Conservation (phyloP, 2,797 vertebrate genomes). For the Peromyscus nudipes region DNA sequence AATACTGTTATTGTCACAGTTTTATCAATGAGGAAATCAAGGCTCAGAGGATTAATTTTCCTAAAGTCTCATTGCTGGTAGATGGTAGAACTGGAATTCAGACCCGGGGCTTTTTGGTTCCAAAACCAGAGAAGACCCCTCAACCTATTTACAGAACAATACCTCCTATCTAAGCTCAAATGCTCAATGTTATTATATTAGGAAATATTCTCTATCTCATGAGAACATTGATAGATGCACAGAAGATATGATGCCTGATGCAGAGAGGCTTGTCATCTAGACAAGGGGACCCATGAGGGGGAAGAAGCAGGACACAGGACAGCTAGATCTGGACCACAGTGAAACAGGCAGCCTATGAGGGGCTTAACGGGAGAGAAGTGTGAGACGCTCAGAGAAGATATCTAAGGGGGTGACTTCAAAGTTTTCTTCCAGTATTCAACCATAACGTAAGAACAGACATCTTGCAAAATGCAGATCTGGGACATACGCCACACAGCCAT, state of each 20-base stretch:
- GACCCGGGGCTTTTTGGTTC: slow-evolving; percentile 22
- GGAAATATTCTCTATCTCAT: neutral
- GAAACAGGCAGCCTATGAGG: neutral
- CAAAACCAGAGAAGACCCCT: neutral
- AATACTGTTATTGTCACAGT: neutral
- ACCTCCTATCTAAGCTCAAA: neutral
- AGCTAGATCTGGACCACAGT: neutral
- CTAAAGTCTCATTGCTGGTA: neutral
- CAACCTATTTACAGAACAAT: neutral
- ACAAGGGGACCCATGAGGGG: neutral
- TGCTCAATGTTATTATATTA: neutral
- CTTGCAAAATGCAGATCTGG: neutral
- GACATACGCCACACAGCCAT: neutral
- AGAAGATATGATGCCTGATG: neutral
- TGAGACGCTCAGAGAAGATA: neutral
- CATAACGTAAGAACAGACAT: neutral
- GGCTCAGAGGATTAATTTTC: slow-evolving; percentile 11
- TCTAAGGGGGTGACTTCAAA: neutral
- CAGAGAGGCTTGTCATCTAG: neutral
- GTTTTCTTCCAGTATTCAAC: neutral
- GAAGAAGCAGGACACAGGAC: neutral
- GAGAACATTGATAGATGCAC: neutral
- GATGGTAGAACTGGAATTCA: neutral
- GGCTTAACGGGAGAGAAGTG: neutral
- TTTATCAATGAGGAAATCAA: slow-evolving; percentile 14